Percentiles rank a stretch among this genome's conserved stretches.
Evolutionary conservation across 1,140 invertebrate genomes (phyloP).

Genomic region (Drosophila ambigua): DNA sequence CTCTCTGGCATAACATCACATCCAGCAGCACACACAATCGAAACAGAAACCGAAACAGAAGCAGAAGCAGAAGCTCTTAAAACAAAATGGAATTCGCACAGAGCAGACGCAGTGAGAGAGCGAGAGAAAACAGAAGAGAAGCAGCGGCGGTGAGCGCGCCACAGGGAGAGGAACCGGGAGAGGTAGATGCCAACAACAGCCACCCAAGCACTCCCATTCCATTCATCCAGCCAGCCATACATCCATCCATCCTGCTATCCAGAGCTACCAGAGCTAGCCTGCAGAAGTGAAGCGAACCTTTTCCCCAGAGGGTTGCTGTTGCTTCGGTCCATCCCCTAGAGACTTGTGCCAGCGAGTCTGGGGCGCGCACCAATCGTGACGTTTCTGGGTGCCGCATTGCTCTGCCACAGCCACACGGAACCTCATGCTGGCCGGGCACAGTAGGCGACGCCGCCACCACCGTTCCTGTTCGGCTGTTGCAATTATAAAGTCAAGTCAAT

Average conservation of each 20-base stretch:
- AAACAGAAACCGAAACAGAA: not conserved
- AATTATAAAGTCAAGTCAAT: slow-evolving; percentile 79
- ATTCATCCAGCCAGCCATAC: not conserved
- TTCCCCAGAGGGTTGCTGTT: slow-evolving; percentile 65
- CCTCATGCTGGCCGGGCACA: slow-evolving; percentile 64
- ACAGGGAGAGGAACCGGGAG: slow-evolving; percentile 4
- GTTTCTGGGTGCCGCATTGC: slow-evolving; percentile 44
- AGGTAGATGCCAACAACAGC: slow-evolving; percentile 12
- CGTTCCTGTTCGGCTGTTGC: slow-evolving; percentile 45
- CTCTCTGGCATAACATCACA: slow-evolving; percentile 41
- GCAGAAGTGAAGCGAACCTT: slow-evolving; percentile 23
- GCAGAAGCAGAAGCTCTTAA: slow-evolving; percentile 63
- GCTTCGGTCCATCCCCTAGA: slow-evolving; percentile 60
- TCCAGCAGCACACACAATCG: too few relatives aligned
- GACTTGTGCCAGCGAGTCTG: slow-evolving; percentile 12
- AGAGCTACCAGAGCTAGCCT: slow-evolving; percentile 34
- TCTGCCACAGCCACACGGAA: slow-evolving; percentile 12
- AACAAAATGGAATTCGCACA: slow-evolving; percentile 55
- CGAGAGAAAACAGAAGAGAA: not conserved
- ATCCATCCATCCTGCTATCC: too few relatives aligned
- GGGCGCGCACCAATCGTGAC: slow-evolving; percentile 71
- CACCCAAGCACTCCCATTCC: slow-evolving; percentile 55
- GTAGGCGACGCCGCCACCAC: slow-evolving; percentile 47
- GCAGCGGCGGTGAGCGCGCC: slow-evolving; percentile 2
- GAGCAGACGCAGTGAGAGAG: slow-evolving; percentile 32